Base-by-base conservation (phyloP, 53 echinoderm and acorn worm genomes). In the Hippasteria phrygiana region DNA sequence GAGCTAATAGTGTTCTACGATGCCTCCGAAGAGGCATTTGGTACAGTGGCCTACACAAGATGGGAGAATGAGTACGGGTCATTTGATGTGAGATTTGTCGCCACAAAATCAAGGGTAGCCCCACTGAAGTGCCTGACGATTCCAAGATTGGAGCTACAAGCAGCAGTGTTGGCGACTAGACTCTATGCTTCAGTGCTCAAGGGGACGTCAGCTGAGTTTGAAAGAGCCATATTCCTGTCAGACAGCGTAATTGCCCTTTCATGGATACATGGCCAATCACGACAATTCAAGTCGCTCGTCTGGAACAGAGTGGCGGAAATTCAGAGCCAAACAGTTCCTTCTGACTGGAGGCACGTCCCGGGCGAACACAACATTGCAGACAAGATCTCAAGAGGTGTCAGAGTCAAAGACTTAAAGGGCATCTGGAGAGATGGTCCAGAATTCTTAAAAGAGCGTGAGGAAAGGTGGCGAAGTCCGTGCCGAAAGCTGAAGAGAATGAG, bases 381-480 rank as follows among this genome's bases (percentile, higher is more conserved):
- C 46, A 66, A 84, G 46, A 80, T 93, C 10, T 90, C 90, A 1
- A 90, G 93, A 71, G 93, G 90, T 28, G 56, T 73, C 31, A 42
- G 41, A 16, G 87, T 71, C 16, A 29, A 87, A 40, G 56, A 90
- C 35, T 77, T 93, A 56, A 17, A 66, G 65, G 71, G 79, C 29
- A 72, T 41, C 33, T 90, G 90, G 90, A 93, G 35, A 40, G 35
- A 93, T 45, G 93, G 93, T 29, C 90, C 93, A 69, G 78, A 29
- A 32, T 90, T 93, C 47, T 71, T 93, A 18, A 67, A 66, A 51
- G 56, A 55, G 66, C 90, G 82, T 59, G 83, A 88, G 37, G 93
- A 93, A 62, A 35, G 90, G 38, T 90, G 93, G 93, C 93, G 1
- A 90, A 51, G n/a, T 48, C 87, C 35, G 6, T 36, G 22, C 75